Evolutionary conservation across 2,113 vertebrate genomes (phyloP).

Genomic region (Lophotis ruficrista): DNA sequence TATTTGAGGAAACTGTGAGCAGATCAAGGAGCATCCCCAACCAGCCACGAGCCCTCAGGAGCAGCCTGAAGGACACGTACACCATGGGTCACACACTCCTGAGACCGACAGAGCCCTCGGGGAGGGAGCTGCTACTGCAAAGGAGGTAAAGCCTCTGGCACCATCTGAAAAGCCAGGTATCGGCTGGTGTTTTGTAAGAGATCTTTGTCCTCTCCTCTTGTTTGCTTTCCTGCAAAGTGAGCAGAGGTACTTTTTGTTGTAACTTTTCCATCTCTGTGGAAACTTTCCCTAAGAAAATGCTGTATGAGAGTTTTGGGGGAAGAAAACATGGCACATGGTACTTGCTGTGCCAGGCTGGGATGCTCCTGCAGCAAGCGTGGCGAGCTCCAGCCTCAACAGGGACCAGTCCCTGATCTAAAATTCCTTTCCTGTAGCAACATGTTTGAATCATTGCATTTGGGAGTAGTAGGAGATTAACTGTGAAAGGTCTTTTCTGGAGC

Average conservation of each 20-base stretch:
- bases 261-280: neutral
- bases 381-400: neutral
- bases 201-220: neutral
- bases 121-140: neutral
- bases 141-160: neutral
- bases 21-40: neutral
- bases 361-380: neutral
- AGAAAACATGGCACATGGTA: neutral
- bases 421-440: neutral
- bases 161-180: neutral
- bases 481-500: neutral
- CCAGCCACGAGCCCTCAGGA: rapidly evolving
- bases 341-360: neutral
- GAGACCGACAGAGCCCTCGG: neutral
- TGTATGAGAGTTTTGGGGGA: neutral
- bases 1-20: neutral
- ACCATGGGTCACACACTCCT: neutral
- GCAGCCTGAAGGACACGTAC: neutral
- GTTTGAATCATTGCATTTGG: neutral
- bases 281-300: neutral
- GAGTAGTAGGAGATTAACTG: neutral
- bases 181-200: neutral
- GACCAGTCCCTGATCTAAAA: neutral
- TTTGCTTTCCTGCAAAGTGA: neutral
- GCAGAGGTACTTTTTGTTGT: neutral